phyloP scores from a whole-genome alignment of 1,140 invertebrate species.

The Eurosta solidaginis region DNA sequence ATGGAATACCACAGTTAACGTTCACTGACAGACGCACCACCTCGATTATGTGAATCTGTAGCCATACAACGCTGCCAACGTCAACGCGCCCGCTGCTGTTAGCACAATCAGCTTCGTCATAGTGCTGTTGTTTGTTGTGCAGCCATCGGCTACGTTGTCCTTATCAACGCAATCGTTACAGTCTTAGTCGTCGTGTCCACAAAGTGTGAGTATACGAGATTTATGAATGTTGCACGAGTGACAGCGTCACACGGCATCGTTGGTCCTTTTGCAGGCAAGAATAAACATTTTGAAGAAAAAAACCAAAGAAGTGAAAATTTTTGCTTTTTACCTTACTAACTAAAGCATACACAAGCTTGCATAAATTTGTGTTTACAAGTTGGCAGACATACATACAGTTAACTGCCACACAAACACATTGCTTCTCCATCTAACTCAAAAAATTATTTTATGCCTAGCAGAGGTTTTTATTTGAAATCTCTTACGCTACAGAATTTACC shows the following conservation, averaged over 20 bases:
- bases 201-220: not conserved
- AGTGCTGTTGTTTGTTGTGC: too few relatives aligned
- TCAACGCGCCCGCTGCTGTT: not conserved
- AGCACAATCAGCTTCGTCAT: too few relatives aligned
- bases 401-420: not conserved
- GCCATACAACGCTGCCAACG: not conserved
- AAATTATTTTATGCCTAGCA: not conserved
- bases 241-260: too few relatives aligned
- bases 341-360: not conserved
- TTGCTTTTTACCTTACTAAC: not conserved
- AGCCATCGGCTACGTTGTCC: not conserved
- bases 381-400: not conserved
- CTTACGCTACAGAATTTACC: not conserved
- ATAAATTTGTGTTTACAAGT: not conserved
- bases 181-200: not conserved
- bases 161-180: not conserved
- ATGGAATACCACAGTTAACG: constrained; percentile 33
- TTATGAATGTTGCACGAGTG: not conserved
- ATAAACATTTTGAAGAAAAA: not conserved
- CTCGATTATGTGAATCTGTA: constrained; percentile 29
- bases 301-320: not conserved
- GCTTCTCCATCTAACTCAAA: too few relatives aligned
- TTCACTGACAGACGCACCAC: constrained; percentile 36
- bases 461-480: not conserved
- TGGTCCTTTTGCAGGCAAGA: not conserved